phyloP scores from a whole-genome alignment of 92 coral and sea anemone species.

The Palythoa grandis region DNA sequence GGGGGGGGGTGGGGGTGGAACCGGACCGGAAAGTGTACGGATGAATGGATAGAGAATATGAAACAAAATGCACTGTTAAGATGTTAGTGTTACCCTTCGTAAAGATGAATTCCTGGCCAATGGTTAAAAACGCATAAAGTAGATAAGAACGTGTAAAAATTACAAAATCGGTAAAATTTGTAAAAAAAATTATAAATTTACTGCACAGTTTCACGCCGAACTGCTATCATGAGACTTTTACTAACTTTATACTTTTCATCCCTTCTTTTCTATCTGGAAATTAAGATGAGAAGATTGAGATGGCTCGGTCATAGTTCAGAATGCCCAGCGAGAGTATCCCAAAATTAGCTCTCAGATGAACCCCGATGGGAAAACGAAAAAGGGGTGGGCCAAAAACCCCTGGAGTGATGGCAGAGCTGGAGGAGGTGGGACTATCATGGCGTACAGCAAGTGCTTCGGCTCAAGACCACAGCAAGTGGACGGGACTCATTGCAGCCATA shows the following conservation, averaged over 20 bases:
- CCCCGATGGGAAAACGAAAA: not conserved
- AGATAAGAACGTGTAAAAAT: no score
- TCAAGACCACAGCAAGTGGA: not conserved
- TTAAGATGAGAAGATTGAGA: conserved; percentile 4
- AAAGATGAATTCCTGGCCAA: no score
- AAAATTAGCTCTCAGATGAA: conserved; percentile 1
- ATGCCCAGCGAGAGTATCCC: not conserved
- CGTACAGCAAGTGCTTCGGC: not conserved
- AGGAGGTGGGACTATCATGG: not conserved
- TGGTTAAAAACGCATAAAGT: no score
- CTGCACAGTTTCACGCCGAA: no score
- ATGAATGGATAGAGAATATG: no score
- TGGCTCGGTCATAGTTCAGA: conserved; percentile 8
- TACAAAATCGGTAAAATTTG: no score
- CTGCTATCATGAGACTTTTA: no score
- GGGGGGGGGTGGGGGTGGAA: no score
- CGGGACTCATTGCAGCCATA: not conserved
- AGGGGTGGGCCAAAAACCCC: not conserved
- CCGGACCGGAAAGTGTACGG: no score
- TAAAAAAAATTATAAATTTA: no score
- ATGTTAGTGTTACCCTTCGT: no score
- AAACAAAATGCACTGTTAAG: no score
- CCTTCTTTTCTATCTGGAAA: not conserved
- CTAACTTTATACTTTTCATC: not conserved
- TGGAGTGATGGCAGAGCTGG: not conserved